These are phyloP conservation scores for Hemiscyllium ocellatum DNA, from an alignment of 2,113 vertebrate species.

Conservation along the genomic window DNA sequence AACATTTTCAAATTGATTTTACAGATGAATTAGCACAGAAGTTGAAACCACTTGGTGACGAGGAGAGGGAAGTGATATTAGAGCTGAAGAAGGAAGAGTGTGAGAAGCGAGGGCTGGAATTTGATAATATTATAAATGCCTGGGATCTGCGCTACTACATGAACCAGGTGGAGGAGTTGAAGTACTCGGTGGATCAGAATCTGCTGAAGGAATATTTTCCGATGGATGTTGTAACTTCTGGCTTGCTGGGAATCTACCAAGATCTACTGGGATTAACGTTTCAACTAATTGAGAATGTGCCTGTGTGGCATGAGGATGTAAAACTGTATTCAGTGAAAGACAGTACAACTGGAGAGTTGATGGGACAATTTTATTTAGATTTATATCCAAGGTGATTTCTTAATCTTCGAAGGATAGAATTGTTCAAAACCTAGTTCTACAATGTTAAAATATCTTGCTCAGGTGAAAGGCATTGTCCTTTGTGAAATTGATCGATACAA, in stretches of 20 bases:
- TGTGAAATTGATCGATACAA: not conserved
- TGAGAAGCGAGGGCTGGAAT: constrained; percentile 60
- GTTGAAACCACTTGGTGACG: constrained; percentile 79
- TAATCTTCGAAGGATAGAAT: not conserved
- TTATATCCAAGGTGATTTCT: constrained; percentile 76
- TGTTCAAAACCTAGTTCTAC: not conserved
- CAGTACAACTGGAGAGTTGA: constrained; percentile 50
- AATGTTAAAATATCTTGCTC: not conserved
- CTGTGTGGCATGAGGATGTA: constrained; percentile 86
- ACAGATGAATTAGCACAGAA: constrained; percentile 79
- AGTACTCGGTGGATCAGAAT: constrained; percentile 88
- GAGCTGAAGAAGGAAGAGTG: constrained; percentile 84
- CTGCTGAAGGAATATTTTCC: constrained; percentile 93
- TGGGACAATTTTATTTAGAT: constrained; percentile 95
- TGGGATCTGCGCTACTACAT: constrained; percentile 97
- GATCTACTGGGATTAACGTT: constrained; percentile 84
- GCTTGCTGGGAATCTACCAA: constrained; percentile 90
- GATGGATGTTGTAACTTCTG: constrained; percentile 85
- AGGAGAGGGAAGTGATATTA: constrained; percentile 72
- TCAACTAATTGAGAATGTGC: constrained; percentile 61
- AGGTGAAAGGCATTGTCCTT: not conserved
- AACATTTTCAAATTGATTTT: not conserved
- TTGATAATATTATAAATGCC: constrained; percentile 69
- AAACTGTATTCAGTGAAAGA: constrained; percentile 77
- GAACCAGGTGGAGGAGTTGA: constrained; percentile 95